These are phyloP conservation scores for Galago senegalensis DNA, from an alignment of 2,797 vertebrate species.

Conservation along the genomic window DNA sequence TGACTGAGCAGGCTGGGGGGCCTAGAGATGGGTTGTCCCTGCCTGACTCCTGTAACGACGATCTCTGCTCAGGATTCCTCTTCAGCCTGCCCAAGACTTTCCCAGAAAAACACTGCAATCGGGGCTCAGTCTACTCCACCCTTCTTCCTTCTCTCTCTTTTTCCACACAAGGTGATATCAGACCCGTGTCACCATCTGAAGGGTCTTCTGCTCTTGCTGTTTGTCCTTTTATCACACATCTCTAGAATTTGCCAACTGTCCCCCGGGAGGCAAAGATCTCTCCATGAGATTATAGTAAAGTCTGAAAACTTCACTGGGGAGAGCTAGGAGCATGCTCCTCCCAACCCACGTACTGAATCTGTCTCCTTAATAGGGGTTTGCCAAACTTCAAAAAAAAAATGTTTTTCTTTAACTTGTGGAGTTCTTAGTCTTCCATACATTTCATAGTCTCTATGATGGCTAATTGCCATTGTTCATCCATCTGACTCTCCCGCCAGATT, in stretches of 20 bases:
- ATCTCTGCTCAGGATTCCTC: neutral
- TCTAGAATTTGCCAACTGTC: neutral
- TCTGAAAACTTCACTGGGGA: neutral
- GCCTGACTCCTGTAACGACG: neutral
- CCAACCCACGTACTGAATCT: neutral
- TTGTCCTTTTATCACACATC: neutral
- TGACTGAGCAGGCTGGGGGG: neutral
- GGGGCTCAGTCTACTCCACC: neutral
- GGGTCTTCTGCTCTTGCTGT: neutral
- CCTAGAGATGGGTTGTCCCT: neutral
- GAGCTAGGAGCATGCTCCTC: neutral
- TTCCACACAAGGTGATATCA: neutral
- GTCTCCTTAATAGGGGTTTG: neutral
- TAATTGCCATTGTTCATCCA: neutral
- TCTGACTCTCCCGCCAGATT: neutral
- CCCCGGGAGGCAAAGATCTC: neutral
- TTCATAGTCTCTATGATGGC: conserved; percentile 58
- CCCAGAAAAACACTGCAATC: neutral
- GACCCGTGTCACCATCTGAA: neutral
- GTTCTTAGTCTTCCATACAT: conserved; percentile 40
- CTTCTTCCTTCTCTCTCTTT: neutral
- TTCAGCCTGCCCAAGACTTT: neutral
- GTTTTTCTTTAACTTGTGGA: conserved; percentile 29
- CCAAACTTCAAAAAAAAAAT: neutral
- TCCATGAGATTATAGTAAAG: neutral